Evolutionary conservation across 2,113 vertebrate genomes (phyloP).

Genomic region (Ictalurus punctatus): DNA sequence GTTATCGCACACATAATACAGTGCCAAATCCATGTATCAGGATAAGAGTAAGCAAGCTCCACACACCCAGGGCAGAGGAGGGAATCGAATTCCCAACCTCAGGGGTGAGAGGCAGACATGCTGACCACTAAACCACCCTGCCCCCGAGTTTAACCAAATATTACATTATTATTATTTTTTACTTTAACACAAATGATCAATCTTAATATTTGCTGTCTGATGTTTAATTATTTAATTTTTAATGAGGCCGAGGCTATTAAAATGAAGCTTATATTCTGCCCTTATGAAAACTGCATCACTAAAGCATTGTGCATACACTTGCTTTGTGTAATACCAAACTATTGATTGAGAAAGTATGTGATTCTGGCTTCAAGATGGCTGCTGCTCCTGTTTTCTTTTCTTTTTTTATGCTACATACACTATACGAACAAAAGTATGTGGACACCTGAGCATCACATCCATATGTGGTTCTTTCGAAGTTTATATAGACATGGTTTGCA

Average conservation of each 20-base stretch:
- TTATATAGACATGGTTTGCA: background rate
- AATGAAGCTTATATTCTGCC: background rate
- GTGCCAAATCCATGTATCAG: conserved; percentile 50
- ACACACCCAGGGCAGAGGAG: too few species aligned
- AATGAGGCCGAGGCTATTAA: background rate
- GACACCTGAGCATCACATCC: background rate
- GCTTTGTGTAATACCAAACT: background rate
- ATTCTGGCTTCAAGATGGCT: background rate
- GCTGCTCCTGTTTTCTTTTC: background rate
- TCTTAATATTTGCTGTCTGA: too few species aligned
- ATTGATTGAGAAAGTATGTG: background rate
- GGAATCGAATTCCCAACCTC: too few species aligned
- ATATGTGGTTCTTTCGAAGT: background rate
- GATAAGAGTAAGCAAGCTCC: background rate
- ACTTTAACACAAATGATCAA: too few species aligned
- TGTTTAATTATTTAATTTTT: background rate
- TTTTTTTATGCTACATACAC: background rate
- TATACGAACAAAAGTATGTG: background rate
- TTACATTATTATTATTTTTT: background rate
- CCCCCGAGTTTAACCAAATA: background rate
- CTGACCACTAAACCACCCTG: too few species aligned
- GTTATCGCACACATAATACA: conserved; percentile 52
- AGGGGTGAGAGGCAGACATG: too few species aligned
- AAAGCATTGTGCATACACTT: background rate
- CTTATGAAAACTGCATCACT: background rate